phyloP scores from a whole-genome alignment of 1,140 invertebrate species.

The Euura lappo region DNA sequence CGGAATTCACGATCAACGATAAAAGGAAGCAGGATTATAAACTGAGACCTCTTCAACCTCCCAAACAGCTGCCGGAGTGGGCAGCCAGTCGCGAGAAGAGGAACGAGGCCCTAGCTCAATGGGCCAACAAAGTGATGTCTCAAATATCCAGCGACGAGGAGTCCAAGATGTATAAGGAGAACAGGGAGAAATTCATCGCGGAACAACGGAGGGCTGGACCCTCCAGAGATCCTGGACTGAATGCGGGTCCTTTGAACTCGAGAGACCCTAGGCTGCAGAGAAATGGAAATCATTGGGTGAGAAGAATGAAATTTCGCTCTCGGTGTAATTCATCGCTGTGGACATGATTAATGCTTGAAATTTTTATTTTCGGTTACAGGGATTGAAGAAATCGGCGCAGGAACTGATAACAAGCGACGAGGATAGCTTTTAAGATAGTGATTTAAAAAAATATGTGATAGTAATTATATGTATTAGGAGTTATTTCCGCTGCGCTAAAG shows the following conservation, averaged over 20 bases:
- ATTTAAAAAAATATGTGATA: too few relatives aligned
- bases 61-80: not conserved
- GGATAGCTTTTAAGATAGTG: not conserved
- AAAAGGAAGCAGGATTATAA: not conserved
- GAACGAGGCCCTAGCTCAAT: not conserved
- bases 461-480: too few relatives aligned
- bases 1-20: not conserved
- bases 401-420: not conserved
- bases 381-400: too few relatives aligned
- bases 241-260: not conserved
- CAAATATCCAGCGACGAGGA: not conserved
- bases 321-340: not conserved
- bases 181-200: not conserved
- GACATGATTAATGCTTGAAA: not conserved
- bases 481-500: too few relatives aligned
- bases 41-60: not conserved
- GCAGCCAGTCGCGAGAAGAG: not conserved
- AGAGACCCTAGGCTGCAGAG: not conserved
- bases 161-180: not conserved
- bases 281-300: not conserved
- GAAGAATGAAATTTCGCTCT: not conserved
- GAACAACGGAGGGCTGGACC: not conserved
- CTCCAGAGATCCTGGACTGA: not conserved
- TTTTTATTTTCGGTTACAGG: not conserved
- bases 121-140: not conserved